Evolutionary conservation across 2,113 vertebrate genomes (phyloP), one percentile per base, ranked within the genome.

Genomic region (Oceanodroma tethys): DNA sequence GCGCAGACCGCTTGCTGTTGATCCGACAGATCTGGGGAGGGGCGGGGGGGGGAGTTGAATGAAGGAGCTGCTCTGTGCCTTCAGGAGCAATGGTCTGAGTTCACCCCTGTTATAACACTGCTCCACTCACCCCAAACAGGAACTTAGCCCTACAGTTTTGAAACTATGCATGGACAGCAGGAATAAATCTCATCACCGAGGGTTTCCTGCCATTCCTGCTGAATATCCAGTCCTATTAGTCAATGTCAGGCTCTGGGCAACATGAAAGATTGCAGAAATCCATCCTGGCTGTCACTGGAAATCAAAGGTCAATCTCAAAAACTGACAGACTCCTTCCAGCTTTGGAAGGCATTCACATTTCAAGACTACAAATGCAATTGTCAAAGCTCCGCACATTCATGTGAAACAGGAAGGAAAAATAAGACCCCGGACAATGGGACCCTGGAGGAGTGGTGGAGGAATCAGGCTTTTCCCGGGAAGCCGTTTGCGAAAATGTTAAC

Each of bases 271-370:
- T 87, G 80, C 88, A 95, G 95, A 97, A 95, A 97, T 97, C 52
- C 76, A 94, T 95, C 84, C 92, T 95, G 86, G 88, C 86, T 96
- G 96, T 95, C 96, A 89, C 12, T 85, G 65, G 94, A 94, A 95
- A 97, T 84, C 83, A 86, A 91, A 97, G 92, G 92, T 95, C 93
- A 95, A 26, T 68, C 94, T 95, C 90, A 81, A 91, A 97, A 95
- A 56, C 40, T 20, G 25, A 91, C 81, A 88, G 80, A 79, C 40
- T 86, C 58, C 68, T 97, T 95, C 58, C 65, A 95, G 80, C 82
- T 88, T 92, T 92, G 88, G 86, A 96, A 97, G 47, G 72, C 48
- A 72, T 84, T 94, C 81, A 60, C 13, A 18, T 92, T 86, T 95
- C 88, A 89, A 72, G 81, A 96, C 73, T 89, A 94, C 70, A 94